Evolutionary conservation across 2,888 invertebrate genomes (phyloP), one percentile per base, ranked within the genome.

Genomic region (Cephus rjabovi): DNA sequence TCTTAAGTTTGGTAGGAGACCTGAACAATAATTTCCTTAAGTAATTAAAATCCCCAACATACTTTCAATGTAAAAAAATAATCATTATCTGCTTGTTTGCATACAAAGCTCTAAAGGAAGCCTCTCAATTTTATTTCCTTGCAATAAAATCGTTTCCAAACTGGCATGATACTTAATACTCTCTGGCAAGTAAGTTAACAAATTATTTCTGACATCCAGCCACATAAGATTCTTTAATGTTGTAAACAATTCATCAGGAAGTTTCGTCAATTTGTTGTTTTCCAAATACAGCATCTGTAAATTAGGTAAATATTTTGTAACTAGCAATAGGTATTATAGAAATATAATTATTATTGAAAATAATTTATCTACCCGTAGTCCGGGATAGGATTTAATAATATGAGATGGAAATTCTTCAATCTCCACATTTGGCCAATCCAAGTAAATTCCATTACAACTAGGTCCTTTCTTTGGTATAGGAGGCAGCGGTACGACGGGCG

Each of bases 161-260:
- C 88, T 90, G 75, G 87, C 87, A 83, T 95, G 95, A 81, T 93
- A 89, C 80, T 93, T 93, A 33, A 95, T 93, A 3, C 93, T 92
- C 80, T 86, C 89, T 1, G 95, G 95, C 76, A 96, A 89, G 23
- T 89, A 90, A 6, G 87, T 91, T 12, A 96, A 86, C 77, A 92
- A 87, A 88, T 96, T 96, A 81, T 94, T 93, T 84, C 95, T 92
- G 12, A 95, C 86, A 87, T 95, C 95, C 12, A 95, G 89, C 94
- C 95, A 95, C 88, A 93, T 93, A 1, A 95, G 92, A 85, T 91
- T 91, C 12, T 92, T 93, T 30, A 95, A 89, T 69, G 90, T 91
- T 31, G 90, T 89, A 85, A 95, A 95, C 76, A 95, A 92, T 83
- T 94, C 93, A 2, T 93, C 93, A 0, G 95, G 94, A 73, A 95